Percentiles rank a stretch among this genome's conserved stretches.
These are phyloP conservation scores for Aythya baeri DNA, from an alignment of 2,113 vertebrate genomes.

Conservation along the genomic window DNA sequence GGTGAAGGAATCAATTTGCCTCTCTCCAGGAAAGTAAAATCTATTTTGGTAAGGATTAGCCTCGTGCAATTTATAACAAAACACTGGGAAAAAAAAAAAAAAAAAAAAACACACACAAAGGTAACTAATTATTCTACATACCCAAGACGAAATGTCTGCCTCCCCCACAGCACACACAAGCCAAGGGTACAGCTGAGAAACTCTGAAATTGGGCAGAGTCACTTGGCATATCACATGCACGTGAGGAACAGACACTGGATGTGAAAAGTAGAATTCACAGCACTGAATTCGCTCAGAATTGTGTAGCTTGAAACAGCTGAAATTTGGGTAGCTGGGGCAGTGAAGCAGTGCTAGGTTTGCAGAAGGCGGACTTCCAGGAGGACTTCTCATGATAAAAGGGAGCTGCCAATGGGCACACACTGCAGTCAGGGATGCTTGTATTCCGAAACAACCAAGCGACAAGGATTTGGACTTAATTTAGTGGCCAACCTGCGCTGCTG, in stretches of 20 bases:
- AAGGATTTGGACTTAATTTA: neutral
- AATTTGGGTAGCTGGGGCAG: accelerated
- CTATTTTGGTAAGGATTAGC: neutral
- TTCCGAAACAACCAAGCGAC: neutral
- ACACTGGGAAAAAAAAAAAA: slow-evolving; percentile 11
- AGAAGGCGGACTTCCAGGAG: neutral
- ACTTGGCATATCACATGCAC: neutral
- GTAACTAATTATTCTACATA: neutral
- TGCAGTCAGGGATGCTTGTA: neutral
- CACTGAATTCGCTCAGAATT: neutral
- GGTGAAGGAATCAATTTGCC: neutral
- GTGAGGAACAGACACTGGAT: neutral
- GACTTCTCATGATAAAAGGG: neutral
- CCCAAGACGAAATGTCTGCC: neutral
- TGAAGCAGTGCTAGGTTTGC: neutral
- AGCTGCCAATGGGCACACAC: accelerated
- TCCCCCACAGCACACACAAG: neutral
- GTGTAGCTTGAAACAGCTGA: neutral
- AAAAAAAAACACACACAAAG: neutral
- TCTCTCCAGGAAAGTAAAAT: slow-evolving; percentile 1
- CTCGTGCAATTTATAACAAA: neutral
- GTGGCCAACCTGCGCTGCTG: neutral
- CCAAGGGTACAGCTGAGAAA: neutral
- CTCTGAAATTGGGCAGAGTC: neutral
- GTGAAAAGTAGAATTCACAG: neutral